Conservation (phyloP, 2,113 vertebrate species). For the Vulpes vulpes region DNA sequence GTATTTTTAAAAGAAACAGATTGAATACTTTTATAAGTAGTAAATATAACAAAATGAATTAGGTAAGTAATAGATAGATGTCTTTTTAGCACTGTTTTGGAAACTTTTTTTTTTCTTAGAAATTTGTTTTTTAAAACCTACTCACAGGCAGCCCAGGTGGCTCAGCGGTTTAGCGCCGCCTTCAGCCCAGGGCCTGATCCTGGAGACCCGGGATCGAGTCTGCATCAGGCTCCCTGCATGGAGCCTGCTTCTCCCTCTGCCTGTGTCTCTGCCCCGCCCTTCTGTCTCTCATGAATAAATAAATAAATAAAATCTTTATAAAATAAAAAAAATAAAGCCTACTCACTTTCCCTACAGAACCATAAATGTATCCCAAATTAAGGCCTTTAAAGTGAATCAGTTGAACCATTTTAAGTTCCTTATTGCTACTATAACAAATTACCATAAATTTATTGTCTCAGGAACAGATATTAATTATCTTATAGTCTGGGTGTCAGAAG, state of each 20-base stretch:
- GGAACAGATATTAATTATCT: neutral
- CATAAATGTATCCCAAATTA: slow-evolving; percentile 21
- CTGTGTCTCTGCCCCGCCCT: no score
- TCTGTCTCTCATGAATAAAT: no score
- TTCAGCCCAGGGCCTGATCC: no score
- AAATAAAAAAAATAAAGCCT: neutral
- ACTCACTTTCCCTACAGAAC: neutral
- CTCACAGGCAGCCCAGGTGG: neutral
- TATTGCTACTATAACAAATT: neutral
- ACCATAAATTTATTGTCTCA: neutral
- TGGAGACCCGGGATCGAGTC: no score
- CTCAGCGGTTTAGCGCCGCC: no score
- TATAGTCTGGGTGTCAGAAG: neutral
- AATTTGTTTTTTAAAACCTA: neutral
- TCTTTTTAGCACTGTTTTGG: neutral
- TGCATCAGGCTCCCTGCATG: no score
- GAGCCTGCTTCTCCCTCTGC: no score
- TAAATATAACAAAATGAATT: neutral
- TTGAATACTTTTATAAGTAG: neutral
- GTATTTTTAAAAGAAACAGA: neutral
- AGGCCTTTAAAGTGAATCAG: neutral
- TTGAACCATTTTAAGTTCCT: neutral
- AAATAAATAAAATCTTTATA: no score
- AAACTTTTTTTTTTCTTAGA: neutral
- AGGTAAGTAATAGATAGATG: neutral